These are phyloP conservation scores for Chymomyza costata DNA, from an alignment of 1,140 invertebrate species.

Conservation along the genomic window DNA sequence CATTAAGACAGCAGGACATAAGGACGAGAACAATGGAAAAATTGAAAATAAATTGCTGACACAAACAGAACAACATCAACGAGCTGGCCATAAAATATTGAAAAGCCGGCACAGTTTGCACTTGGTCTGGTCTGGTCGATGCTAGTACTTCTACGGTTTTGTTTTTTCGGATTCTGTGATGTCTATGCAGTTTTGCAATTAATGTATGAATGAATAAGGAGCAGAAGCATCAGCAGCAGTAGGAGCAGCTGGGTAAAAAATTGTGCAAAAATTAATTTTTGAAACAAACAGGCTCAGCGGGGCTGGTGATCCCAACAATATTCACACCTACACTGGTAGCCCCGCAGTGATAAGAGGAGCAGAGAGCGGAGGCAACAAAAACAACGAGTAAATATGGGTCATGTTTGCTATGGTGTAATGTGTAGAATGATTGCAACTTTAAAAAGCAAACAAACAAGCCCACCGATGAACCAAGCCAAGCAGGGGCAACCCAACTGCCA, in stretches of 20 bases:
- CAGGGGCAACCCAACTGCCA: conserved; percentile 5
- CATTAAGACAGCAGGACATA: no score
- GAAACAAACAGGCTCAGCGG: conserved; percentile 48
- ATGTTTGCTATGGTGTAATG: conserved; percentile 69
- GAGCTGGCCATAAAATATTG: conserved; percentile 50
- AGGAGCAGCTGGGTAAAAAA: no score
- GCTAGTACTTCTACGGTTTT: no score
- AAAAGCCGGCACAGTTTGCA: conserved; percentile 22
- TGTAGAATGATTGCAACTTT: conserved; percentile 73
- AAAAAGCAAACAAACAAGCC: conserved; percentile 62
- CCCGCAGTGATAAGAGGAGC: background rate
- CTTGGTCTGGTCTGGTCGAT: no score
- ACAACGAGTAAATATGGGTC: conserved; percentile 68
- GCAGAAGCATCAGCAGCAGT: no score
- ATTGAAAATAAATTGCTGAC: conserved; percentile 37
- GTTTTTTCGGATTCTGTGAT: background rate
- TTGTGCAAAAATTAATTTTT: conserved; percentile 61
- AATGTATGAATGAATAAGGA: no score
- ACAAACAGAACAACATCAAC: conserved; percentile 37
- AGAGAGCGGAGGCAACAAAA: background rate
- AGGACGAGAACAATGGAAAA: no score
- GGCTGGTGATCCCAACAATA: no score
- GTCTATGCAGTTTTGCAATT: conserved; percentile 62
- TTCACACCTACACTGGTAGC: conserved; percentile 18
- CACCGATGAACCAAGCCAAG: no score